phyloP scores from a whole-genome alignment of 1,140 invertebrate genomes.

The Limonius californicus region DNA sequence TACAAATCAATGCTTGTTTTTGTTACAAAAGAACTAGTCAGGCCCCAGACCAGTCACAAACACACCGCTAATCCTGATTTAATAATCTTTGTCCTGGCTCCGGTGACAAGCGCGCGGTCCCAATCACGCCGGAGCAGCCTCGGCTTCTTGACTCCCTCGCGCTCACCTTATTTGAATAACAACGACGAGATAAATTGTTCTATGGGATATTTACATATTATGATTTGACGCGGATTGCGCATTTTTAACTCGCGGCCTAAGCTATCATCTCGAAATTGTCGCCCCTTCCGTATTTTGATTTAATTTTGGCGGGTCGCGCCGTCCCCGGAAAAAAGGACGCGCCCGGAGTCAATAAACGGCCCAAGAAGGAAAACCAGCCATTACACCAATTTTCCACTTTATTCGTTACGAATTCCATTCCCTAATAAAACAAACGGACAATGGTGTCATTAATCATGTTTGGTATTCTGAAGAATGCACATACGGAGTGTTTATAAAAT shows the following conservation, averaged over 20 bases:
- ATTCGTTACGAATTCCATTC: background rate
- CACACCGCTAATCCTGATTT: constrained; percentile 43
- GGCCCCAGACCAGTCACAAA: constrained; percentile 33
- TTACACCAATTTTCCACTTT: background rate
- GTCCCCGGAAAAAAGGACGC: no score
- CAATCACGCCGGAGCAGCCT: constrained; percentile 26
- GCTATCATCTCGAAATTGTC: background rate
- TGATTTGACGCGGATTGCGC: constrained; percentile 30
- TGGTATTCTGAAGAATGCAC: background rate
- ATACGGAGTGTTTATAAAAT: constrained; percentile 18
- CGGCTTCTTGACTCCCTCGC: constrained; percentile 26
- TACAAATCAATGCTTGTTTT: constrained; percentile 42
- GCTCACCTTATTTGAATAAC: constrained; percentile 35
- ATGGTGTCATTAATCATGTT: background rate
- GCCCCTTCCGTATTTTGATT: background rate
- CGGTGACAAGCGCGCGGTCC: constrained; percentile 30
- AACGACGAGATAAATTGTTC: constrained; percentile 36
- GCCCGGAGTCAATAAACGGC: no score
- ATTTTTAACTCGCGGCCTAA: constrained; percentile 17
- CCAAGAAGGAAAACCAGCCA: no score
- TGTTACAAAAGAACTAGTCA: constrained; percentile 33
- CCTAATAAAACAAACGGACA: background rate
- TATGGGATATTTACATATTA: constrained; percentile 34
- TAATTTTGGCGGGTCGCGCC: background rate
- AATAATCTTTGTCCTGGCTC: constrained; percentile 40